Evolutionary conservation across 2,888 invertebrate genomes (phyloP), one percentile per base, ranked within the genome.

Genomic region (Protodeltote pygarga): DNA sequence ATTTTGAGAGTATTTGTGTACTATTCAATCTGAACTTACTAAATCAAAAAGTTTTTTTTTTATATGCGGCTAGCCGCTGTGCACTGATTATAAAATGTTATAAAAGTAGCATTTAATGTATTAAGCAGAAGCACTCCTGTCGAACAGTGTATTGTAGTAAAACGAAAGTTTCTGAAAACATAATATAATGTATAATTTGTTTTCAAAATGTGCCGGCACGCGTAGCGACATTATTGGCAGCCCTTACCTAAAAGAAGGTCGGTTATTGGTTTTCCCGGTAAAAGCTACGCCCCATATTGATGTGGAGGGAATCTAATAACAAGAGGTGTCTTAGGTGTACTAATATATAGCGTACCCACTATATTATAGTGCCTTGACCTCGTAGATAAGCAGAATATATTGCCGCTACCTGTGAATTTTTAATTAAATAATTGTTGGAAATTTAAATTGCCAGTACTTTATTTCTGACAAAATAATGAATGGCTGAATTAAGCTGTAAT

Each of bases 291-390:
- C 57, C 66, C 52, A 50, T 67, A 71, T 73, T 74, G 71, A 76
- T 73, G 73, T 73, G 62, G 54, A 64, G 73, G 68, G 73, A 82
- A 83, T 80, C 65, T 75, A 83, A 83, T 84, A 82, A 78, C 57
- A 53, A 51, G 51, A 39, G 34, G 37, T 44, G 49, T 48, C 42
- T 52, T 48, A 40, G 50, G 53, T 51, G 11, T 29, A 28, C 23
- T 49, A 20, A 42, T 16, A 17, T 28, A 28, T 10, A 3, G 16
- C n/a, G 33, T 37, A 16, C 8, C 8, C 8, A 25, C 5, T 10
- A 32, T 17, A 48, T 40, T 17, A 48, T 40, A 31, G 47, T 33
- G 24, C 15, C 13, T 37, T 17, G 15, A 16, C 20, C 50, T 9
- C 13, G 16, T 5, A 16, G 29, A 40, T 29, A 33, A 32, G 20